Conservation (phyloP, 2,888 invertebrate species). For the Dryadula phaetusa region DNA sequence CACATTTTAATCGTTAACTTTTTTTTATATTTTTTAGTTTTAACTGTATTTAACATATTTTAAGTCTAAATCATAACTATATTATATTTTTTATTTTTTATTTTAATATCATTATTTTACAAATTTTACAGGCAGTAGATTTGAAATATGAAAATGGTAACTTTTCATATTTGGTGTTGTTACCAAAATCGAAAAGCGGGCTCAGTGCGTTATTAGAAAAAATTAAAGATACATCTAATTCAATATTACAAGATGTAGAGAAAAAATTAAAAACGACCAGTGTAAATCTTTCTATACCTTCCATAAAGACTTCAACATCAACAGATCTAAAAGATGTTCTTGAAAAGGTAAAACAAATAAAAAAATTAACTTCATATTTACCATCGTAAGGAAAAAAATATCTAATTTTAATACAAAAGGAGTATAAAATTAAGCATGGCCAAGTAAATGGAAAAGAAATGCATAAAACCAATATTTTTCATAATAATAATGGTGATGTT, state of each 20-base stretch:
- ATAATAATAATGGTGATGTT: too few relatives aligned
- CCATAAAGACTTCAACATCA: slow-evolving; percentile 29
- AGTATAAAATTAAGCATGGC: too few relatives aligned
- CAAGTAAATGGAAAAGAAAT: too few relatives aligned
- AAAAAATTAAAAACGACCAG: not conserved
- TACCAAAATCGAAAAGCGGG: slow-evolving; percentile 36
- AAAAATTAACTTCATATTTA: too few relatives aligned
- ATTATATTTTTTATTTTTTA: not conserved
- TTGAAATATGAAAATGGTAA: slow-evolving; percentile 38
- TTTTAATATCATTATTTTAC: not conserved
- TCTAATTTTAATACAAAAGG: too few relatives aligned
- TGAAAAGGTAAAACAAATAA: slow-evolving; percentile 16
- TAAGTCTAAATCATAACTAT: too few relatives aligned
- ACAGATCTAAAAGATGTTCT: slow-evolving; percentile 35
- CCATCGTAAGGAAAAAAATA: too few relatives aligned
- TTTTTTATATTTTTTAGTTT: too few relatives aligned
- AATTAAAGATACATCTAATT: slow-evolving; percentile 24
- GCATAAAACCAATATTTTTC: too few relatives aligned
- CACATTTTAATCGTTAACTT: too few relatives aligned
- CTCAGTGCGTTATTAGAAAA: slow-evolving; percentile 31
- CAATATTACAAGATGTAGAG: slow-evolving; percentile 16
- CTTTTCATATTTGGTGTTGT: slow-evolving; percentile 33
- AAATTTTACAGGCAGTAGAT: slow-evolving; percentile 39
- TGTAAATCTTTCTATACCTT: slow-evolving; percentile 36
- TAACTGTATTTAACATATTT: too few relatives aligned